These are phyloP conservation scores for Eucera pruinosa DNA, from an alignment of 2,888 invertebrate species.

Conservation along the genomic window DNA sequence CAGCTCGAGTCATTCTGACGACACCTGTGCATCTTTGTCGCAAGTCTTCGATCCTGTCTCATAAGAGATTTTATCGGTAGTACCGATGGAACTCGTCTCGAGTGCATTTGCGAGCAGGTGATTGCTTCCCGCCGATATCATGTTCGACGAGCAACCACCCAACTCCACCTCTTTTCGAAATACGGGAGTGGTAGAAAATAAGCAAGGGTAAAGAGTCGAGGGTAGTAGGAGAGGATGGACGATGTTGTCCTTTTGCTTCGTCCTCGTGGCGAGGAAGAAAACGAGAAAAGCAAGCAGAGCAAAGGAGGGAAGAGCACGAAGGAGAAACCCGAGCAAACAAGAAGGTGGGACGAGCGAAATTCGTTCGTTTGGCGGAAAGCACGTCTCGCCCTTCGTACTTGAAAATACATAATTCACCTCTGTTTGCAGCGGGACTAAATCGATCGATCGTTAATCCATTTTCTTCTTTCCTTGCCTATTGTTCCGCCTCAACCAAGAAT, in stretches of 20 bases:
- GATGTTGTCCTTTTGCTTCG: conserved; percentile 39
- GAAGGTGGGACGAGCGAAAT: conserved; percentile 45
- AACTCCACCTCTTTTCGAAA: background rate
- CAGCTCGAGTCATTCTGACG: background rate
- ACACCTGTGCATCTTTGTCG: conserved; percentile 32
- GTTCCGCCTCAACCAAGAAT: conserved; percentile 21
- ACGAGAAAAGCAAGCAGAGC: conserved; percentile 4
- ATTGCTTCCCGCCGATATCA: conserved; percentile 51
- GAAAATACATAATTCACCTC: conserved; percentile 61
- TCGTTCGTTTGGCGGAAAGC: conserved; percentile 50
- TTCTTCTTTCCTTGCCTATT: conserved; percentile 33
- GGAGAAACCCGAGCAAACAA: conserved; percentile 44
- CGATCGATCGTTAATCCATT: conserved; percentile 60
- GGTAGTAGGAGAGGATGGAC: background rate
- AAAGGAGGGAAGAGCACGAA: background rate
- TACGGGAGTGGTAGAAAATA: conserved; percentile 24
- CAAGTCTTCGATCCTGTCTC: conserved; percentile 29
- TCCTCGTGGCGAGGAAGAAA: background rate
- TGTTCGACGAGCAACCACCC: conserved; percentile 37
- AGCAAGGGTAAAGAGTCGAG: conserved; percentile 37
- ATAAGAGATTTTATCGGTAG: conserved; percentile 46
- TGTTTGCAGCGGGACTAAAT: conserved; percentile 37
- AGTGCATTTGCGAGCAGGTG: conserved; percentile 55
- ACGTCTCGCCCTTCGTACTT: conserved; percentile 46
- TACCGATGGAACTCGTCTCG: conserved; percentile 34